Evolutionary conservation across 1,140 invertebrate genomes (phyloP).

Genomic region (Papilio polytes): DNA sequence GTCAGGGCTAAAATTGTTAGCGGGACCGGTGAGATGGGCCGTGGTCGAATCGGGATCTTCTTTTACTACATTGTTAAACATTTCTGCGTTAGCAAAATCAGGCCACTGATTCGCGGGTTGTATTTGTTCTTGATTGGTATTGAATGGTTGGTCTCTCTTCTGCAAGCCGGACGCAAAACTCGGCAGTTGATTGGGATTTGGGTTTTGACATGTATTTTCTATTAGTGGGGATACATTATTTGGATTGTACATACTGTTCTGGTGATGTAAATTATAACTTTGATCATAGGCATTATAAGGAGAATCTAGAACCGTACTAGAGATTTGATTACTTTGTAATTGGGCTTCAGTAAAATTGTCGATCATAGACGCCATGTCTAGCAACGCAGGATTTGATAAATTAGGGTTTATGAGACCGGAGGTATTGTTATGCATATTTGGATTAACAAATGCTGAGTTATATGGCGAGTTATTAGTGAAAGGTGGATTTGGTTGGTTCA

Average conservation of each 20-base stretch:
- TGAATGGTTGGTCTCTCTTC: slow-evolving; percentile 69
- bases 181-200: slow-evolving; percentile 67
- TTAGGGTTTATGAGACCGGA: slow-evolving; percentile 77
- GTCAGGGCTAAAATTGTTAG: slow-evolving; percentile 82
- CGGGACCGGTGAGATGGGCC: slow-evolving; percentile 77
- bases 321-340: slow-evolving; percentile 92
- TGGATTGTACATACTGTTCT: slow-evolving; percentile 74
- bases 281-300: slow-evolving; percentile 85
- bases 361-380: slow-evolving; percentile 90
- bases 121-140: slow-evolving; percentile 56
- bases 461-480: slow-evolving; percentile 78
- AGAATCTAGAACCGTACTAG: slow-evolving; percentile 91
- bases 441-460: slow-evolving; percentile 81
- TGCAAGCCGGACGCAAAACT: slow-evolving; percentile 74
- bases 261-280: slow-evolving; percentile 80
- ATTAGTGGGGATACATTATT: slow-evolving; percentile 66
- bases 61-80: slow-evolving; percentile 83
- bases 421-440: slow-evolving; percentile 77
- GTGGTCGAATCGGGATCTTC: slow-evolving; percentile 89
- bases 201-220: slow-evolving; percentile 71
- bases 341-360: slow-evolving; percentile 90
- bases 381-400: slow-evolving; percentile 84
- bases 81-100: slow-evolving; percentile 78
- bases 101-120: slow-evolving; percentile 82
- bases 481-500: slow-evolving; percentile 68